Percentiles rank a stretch among this genome's conserved stretches.
phyloP scores from a whole-genome alignment of 1,140 invertebrate species.

The Saxidomus purpurata region DNA sequence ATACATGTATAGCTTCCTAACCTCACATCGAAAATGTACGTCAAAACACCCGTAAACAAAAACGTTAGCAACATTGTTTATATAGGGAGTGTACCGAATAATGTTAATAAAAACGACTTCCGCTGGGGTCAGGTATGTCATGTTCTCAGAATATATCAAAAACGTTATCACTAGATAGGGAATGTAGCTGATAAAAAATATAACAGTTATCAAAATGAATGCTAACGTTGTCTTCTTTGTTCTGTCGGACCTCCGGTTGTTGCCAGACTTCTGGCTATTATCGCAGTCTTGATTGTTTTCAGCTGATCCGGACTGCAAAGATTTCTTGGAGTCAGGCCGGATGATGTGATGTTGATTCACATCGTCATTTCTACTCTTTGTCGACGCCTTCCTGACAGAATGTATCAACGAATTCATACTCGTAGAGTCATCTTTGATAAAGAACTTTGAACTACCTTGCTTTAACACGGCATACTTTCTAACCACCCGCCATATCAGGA shows the following conservation, averaged over 20 bases:
- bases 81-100: conserved; percentile 73
- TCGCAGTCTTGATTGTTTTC: neutral
- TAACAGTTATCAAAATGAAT: conserved; percentile 74
- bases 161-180: conserved; percentile 74
- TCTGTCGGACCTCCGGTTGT: conserved; percentile 2
- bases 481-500: conserved; percentile 66
- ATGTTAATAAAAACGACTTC: conserved; percentile 71
- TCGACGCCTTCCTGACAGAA: neutral
- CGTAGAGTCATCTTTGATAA: neutral
- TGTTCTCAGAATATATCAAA: conserved; percentile 64
- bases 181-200: conserved; percentile 76
- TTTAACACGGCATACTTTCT: conserved; percentile 45
- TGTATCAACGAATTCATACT: neutral
- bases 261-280: neutral
- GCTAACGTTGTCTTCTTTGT: conserved; percentile 72
- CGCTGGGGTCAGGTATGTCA: neutral
- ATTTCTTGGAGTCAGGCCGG: neutral
- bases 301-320: neutral
- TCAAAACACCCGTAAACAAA: conserved; percentile 79
- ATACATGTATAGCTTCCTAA: neutral
- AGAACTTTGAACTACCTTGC: neutral
- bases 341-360: neutral
- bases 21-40: neutral
- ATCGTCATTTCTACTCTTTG: neutral
- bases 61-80: conserved; percentile 74